Conservation (phyloP, 2,888 invertebrate species). For the Agrochola lychnidis region DNA sequence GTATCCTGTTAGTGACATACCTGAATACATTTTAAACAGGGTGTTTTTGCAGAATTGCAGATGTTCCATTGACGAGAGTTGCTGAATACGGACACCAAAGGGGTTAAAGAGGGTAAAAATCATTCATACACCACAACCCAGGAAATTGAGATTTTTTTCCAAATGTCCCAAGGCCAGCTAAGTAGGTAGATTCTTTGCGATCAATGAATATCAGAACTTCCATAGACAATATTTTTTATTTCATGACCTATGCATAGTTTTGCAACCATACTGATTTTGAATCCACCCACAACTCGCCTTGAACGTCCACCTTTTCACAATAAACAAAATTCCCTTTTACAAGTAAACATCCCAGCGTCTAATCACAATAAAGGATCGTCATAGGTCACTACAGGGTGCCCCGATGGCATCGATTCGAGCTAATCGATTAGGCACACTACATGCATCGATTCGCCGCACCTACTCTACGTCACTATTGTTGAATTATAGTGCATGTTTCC, state of each 20-base stretch:
- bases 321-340: conserved; percentile 19
- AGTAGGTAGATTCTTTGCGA: background rate
- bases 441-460: conserved; percentile 64
- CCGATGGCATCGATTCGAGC: conserved; percentile 60
- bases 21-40: background rate
- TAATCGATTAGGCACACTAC: conserved; percentile 69
- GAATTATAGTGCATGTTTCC: conserved; percentile 59
- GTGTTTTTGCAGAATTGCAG: background rate
- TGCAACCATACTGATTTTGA: background rate
- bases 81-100: background rate
- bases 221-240: background rate
- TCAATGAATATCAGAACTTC: background rate
- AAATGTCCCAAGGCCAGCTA: background rate
- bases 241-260: background rate
- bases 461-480: conserved; percentile 56
- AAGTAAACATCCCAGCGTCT: conserved; percentile 45
- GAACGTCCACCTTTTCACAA: conserved; percentile 18
- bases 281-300: conserved; percentile 39
- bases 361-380: conserved; percentile 57
- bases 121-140: background rate
- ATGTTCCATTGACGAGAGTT: background rate
- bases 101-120: background rate
- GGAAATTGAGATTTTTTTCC: too few species aligned
- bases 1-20: conserved; percentile 21
- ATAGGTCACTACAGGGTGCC: conserved; percentile 67